Conservation (phyloP, 2,113 vertebrate genomes). For the Poeciliopsis prolifica region DNA sequence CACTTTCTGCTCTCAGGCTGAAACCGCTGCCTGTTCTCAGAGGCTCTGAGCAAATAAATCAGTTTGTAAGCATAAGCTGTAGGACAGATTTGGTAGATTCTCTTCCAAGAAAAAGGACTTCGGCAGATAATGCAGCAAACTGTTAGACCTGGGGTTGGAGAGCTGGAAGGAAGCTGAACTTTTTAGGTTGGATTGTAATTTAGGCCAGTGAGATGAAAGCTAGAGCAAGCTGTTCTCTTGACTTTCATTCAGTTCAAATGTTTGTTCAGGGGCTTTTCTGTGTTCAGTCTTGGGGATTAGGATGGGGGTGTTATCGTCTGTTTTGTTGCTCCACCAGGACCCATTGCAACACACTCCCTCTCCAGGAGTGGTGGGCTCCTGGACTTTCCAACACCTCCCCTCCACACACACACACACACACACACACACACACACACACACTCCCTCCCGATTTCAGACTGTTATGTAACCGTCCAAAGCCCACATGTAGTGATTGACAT, state of each 20-base stretch:
- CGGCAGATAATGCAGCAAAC: background rate
- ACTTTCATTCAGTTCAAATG: background rate
- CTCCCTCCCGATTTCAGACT: background rate
- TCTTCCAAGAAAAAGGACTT: background rate
- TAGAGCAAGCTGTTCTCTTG: background rate
- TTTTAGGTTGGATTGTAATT: background rate
- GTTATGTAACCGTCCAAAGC: conserved; percentile 11
- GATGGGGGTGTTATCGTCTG: background rate
- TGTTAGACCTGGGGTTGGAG: background rate
- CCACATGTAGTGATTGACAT: too few species aligned
- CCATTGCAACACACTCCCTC: background rate
- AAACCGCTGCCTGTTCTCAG: conserved; percentile 35
- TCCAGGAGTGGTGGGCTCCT: background rate
- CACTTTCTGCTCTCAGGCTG: conserved; percentile 31
- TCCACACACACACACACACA: too few species aligned
- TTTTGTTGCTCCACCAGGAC: background rate
- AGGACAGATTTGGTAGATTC: background rate
- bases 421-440: too few species aligned
- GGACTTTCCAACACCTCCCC: too few species aligned
- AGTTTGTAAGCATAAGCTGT: background rate
- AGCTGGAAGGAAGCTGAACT: background rate
- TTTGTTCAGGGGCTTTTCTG: background rate
- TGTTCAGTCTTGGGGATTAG: background rate
- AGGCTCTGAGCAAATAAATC: conserved; percentile 25
- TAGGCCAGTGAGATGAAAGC: background rate